phyloP scores from a whole-genome alignment of 2,797 vertebrate species.

The Masticophis lateralis region DNA sequence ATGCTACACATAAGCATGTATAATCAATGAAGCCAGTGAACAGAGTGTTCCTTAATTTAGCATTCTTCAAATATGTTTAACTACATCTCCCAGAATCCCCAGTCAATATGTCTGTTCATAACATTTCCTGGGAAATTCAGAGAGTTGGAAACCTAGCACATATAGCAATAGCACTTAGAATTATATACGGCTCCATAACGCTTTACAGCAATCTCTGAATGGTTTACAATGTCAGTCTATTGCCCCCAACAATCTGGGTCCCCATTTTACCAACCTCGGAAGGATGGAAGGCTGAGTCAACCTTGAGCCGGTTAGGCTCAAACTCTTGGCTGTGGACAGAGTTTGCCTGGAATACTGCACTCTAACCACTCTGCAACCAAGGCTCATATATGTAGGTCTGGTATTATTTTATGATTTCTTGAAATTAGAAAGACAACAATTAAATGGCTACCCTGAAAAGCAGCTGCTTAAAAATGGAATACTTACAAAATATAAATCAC shows the following conservation, averaged over 20 bases:
- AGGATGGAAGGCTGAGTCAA: not conserved
- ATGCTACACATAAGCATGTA: not conserved
- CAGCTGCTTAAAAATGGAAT: not conserved
- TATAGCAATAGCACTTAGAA: not conserved
- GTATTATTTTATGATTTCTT: not conserved
- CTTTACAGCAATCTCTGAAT: not conserved
- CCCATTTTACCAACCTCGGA: not conserved
- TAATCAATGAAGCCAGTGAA: not conserved
- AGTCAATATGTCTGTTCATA: not conserved
- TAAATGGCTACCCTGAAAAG: not conserved
- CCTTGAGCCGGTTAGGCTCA: not conserved
- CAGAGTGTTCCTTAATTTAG: not conserved
- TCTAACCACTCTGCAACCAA: not conserved
- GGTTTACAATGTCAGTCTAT: not conserved
- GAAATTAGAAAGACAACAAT: not conserved
- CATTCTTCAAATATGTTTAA: not conserved
- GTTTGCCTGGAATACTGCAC: not conserved
- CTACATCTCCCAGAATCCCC: not conserved
- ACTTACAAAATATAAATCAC: not conserved
- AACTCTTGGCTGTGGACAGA: not conserved
- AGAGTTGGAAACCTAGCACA: not conserved
- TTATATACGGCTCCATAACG: not conserved
- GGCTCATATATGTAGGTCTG: not conserved
- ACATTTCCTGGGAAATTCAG: not conserved
- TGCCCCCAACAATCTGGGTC: not conserved